Base-by-base conservation (phyloP, 2,797 vertebrate genomes). In the Paratrypauchen microcephalus region DNA sequence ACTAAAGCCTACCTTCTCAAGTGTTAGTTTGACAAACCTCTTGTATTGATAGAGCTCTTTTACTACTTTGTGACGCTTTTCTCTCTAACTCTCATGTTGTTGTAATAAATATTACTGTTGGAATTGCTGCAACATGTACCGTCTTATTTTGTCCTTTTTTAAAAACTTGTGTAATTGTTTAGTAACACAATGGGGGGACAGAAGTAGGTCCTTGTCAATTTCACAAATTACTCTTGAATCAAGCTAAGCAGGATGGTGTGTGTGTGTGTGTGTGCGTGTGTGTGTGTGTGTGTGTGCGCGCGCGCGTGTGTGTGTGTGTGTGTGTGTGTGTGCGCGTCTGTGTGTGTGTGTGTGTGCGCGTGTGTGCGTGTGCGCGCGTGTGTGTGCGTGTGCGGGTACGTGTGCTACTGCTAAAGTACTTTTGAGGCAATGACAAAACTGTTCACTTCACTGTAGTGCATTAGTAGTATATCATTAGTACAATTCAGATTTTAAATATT, bases 51-150 rank as follows among this genome's bases (percentile, higher is more conserved):
- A 95, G 91, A 95, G 91, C 94, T 91, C 83, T 91, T 92, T 92
- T 89, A 95, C 85, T 92, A 91, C 91, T 95, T 97, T 96, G 95
- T 98, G 94, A 97, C 89, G 94, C 65, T 67, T 97, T 92, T 96
- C 87, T 92, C 87, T 92, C 85, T 88, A 45, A 93, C 89, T 93
- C 87, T 96, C 94, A 93, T 97, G 93, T 95, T 96, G 95, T 96
- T 93, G 95, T 96, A 97, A 98, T 98, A 98, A 99, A 98, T 96
- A 94, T 96, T 91, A 94, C 95, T 92, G 94, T 97, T 98, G 95
- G 95, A 96, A 95, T 96, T 96, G 96, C 96, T 95, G 94, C 95
- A 95, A 95, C 89, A 93, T 86, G 88, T 96, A 95, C 92, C 94
- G 94, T 95, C 95, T 97, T 95, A 91, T 95, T 95, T 96, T 93